Conservation (phyloP, 2,113 vertebrate species). For the Brachypodius melanocephalos region DNA sequence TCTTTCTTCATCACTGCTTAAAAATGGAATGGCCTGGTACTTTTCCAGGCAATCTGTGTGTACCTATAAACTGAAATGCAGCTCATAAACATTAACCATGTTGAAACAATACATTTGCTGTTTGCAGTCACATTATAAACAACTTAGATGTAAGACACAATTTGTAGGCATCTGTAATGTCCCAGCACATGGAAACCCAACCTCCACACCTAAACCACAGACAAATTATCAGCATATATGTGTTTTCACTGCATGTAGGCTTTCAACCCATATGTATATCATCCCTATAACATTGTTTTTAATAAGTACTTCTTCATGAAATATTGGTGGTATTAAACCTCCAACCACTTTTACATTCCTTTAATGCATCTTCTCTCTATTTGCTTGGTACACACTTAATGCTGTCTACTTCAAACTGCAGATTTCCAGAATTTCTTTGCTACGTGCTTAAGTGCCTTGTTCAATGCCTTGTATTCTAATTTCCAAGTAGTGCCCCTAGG, state of each 20-base stretch:
- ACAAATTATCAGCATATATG: neutral
- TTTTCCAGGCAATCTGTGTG: slow-evolving; percentile 46
- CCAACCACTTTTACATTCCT: neutral
- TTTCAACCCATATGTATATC: neutral
- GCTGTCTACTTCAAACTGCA: neutral
- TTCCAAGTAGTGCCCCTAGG: neutral
- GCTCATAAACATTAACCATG: slow-evolving; percentile 21
- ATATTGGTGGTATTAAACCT: neutral
- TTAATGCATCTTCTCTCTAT: neutral
- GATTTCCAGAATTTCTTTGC: neutral
- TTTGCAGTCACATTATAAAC: slow-evolving; percentile 17
- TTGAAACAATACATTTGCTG: slow-evolving; percentile 34
- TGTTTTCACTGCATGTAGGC: neutral
- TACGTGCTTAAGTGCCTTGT: neutral
- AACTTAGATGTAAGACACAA: slow-evolving; percentile 36
- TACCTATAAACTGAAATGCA: slow-evolving; percentile 49
- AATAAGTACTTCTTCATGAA: neutral
- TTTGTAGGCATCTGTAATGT: slow-evolving; percentile 35
- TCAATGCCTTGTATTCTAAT: neutral
- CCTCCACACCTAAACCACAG: neutral
- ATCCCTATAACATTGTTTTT: neutral
- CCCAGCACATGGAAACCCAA: neutral
- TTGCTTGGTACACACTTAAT: neutral
- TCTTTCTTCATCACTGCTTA: neutral
- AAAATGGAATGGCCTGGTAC: neutral